These are phyloP conservation scores for Corythaixoides concolor DNA, from an alignment of 2,113 vertebrate species.

Conservation along the genomic window DNA sequence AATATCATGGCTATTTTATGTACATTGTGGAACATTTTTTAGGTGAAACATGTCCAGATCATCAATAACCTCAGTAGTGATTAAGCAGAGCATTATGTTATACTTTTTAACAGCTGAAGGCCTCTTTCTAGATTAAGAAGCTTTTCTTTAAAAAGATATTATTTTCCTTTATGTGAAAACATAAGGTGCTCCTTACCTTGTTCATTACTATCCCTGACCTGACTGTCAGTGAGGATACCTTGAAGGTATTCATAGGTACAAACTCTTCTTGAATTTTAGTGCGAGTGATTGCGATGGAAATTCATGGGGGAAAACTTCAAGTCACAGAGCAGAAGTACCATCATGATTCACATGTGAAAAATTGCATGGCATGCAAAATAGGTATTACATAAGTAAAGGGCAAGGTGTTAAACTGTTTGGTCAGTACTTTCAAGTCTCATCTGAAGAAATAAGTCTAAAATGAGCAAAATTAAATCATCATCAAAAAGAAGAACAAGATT, in stretches of 20 bases:
- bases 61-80: neutral
- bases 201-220: neutral
- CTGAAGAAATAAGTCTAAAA: neutral
- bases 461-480: neutral
- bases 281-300: neutral
- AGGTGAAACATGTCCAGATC: neutral
- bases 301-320: neutral
- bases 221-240: neutral
- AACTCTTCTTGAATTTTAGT: neutral
- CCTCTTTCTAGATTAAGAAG: neutral
- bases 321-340: neutral
- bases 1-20: neutral
- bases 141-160: neutral
- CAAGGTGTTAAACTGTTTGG: neutral
- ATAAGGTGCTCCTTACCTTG: neutral
- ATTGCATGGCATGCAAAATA: neutral
- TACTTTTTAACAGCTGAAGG: neutral
- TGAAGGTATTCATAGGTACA: neutral
- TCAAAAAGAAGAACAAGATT: neutral
- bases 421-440: neutral
- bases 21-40: neutral
- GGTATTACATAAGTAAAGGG: neutral
- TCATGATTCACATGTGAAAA: neutral
- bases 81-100: fast-evolving
- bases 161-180: neutral